Base-by-base conservation (phyloP, 2,113 vertebrate species). In the Symphodus melops region DNA sequence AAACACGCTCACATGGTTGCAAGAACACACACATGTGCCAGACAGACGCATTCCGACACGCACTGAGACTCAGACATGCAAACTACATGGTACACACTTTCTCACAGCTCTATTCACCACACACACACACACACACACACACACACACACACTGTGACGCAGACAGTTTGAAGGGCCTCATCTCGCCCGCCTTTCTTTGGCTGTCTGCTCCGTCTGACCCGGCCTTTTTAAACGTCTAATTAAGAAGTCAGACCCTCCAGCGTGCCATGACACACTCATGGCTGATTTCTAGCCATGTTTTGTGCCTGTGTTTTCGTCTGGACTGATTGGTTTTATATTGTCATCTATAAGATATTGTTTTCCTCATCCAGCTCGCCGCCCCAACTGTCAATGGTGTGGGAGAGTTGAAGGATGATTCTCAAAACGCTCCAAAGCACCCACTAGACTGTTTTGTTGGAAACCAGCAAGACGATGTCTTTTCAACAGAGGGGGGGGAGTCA, bases 211-310 rank as follows among this genome's bases (percentile, higher is more conserved):
- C 9, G 75, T 84, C 85, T 92, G 91, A 89, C 91, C 91, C 89
- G 57, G 80, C 68, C 91, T 84, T 79, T 92, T 89, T 89, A 89
- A 80, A 81, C 49, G 77, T 92, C 86, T 93, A 92, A 93, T 93
- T 92, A 92, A 93, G 93, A 74, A 91, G 92, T 91, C 91, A 92
- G 90, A 91, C 91, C 89, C 90, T 93, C 88, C 88, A 91, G 89
- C 75, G 48, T 85, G 90, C 89, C 85, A 74, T 89, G 86, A 90
- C 91, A 88, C 63, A 80, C 83, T 90, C 91, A 91, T 25, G 88
- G 87, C 84, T 86, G 92, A 91, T 91, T 91, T 88, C 85, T 90
- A 72, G 62, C 88, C 85, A 64, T 71, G 89, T 90, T 91, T 91
- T 93, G 87, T 92, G 86, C 62, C 61, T 41, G 77, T 74, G 81